Evolutionary conservation across 1,140 invertebrate species (phyloP).

Genomic region (Pseudachorutes palmiensis): DNA sequence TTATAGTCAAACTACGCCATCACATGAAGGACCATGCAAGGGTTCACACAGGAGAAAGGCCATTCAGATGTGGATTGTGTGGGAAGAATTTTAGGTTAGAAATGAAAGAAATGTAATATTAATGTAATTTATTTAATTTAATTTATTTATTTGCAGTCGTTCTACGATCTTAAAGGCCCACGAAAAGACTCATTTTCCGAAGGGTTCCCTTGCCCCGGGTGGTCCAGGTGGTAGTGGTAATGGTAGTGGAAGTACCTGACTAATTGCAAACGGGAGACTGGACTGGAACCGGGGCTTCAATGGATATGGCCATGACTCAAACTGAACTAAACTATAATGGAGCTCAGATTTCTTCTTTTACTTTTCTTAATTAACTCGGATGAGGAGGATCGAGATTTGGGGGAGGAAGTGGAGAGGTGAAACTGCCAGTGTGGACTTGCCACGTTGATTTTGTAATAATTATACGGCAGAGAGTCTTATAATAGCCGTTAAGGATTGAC

Average conservation of each 20-base stretch:
- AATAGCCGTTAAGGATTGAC: neutral
- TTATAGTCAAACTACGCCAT: conserved; percentile 64
- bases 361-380: neutral
- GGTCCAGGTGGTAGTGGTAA: neutral
- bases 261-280: conserved; percentile 2
- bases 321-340: neutral
- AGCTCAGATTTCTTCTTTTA: conserved; percentile 14
- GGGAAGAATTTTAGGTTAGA: conserved; percentile 4
- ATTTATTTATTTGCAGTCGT: conserved; percentile 55
- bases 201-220: conserved; percentile 41
- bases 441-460: conserved; percentile 5
- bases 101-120: neutral
- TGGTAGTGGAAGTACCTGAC: conserved; percentile 14
- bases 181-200: conserved; percentile 83
- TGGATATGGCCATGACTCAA: conserved; percentile 12
- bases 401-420: neutral
- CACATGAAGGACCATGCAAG: conserved; percentile 89
- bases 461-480: no score
- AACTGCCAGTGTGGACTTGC: conserved; percentile 7
- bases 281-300: neutral
- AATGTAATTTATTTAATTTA: neutral
- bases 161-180: conserved; percentile 82
- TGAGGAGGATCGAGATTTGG: neutral
- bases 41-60: conserved; percentile 45
- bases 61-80: conserved; percentile 10